Evolutionary conservation across 2,888 invertebrate species (phyloP).

Genomic region (Portevinia maculata): DNA sequence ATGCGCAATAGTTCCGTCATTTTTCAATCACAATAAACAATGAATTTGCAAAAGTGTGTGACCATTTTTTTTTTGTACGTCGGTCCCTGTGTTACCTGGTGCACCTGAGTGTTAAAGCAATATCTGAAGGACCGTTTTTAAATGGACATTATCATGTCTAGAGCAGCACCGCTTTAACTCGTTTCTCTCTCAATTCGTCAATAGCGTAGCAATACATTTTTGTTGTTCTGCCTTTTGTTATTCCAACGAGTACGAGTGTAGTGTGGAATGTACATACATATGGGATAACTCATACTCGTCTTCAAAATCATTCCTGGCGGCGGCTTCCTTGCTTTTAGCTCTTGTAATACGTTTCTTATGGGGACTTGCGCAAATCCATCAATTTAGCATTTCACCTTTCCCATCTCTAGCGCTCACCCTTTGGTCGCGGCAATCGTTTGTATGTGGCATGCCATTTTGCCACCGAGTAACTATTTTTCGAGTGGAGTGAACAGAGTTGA

Average conservation of each 20-base stretch:
- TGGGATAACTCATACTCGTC: too few species aligned
- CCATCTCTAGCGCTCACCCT: conserved; percentile 8
- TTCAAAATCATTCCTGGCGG: conserved; percentile 42
- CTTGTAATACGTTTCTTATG: conserved; percentile 31
- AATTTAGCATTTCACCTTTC: conserved; percentile 9
- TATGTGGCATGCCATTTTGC: conserved; percentile 4
- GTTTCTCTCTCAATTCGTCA: background rate
- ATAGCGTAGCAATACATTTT: conserved; percentile 5
- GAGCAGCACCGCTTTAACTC: background rate
- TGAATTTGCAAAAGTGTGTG: conserved; percentile 21
- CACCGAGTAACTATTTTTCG: conserved; percentile 2
- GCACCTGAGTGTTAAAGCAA: background rate
- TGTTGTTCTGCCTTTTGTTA: background rate
- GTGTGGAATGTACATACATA: background rate
- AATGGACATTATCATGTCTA: too few species aligned
- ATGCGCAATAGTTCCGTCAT: conserved; percentile 24
- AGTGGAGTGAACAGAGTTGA: conserved; percentile 6
- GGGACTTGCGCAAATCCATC: conserved; percentile 42
- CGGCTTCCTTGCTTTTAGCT: conserved; percentile 20
- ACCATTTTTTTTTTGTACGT: background rate
- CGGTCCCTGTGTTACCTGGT: background rate
- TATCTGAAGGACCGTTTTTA: too few species aligned
- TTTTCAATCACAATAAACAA: conserved; percentile 32
- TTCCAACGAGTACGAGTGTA: too few species aligned
- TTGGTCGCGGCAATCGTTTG: conserved; percentile 6